Conservation (phyloP, 2,888 invertebrate species). For the Syrista parreyssii region DNA sequence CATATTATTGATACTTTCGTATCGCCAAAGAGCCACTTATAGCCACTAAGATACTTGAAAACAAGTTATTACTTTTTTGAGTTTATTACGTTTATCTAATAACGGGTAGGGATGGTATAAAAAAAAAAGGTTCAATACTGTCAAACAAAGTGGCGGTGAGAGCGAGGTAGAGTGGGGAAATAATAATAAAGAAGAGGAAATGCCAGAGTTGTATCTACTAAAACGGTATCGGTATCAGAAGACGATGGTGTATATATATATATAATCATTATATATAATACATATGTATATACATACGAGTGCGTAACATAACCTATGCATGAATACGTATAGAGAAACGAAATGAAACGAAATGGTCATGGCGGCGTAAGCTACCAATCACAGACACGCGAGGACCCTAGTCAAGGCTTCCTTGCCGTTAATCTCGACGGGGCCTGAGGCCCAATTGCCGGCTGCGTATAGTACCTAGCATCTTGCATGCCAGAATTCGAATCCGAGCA, state of each 20-base stretch:
- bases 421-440: background rate
- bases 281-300: background rate
- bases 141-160: background rate
- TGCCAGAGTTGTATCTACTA: background rate
- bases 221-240: background rate
- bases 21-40: background rate
- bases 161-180: background rate
- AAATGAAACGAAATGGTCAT: background rate
- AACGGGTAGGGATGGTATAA: conserved; percentile 2
- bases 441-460: background rate
- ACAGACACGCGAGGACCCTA: background rate
- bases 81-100: conserved; percentile 19
- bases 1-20: background rate
- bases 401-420: background rate
- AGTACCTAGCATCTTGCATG: background rate
- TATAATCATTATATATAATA: background rate
- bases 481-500: background rate
- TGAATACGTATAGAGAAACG: background rate
- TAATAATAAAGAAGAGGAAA: background rate
- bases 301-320: background rate
- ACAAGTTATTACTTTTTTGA: conserved; percentile 16
- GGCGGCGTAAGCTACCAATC: background rate
- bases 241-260: background rate
- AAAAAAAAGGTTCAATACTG: background rate
- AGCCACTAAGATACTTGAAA: background rate